These are phyloP conservation scores for Mimumesa dahlbomi DNA, from an alignment of 2,888 invertebrate genomes.

Conservation along the genomic window DNA sequence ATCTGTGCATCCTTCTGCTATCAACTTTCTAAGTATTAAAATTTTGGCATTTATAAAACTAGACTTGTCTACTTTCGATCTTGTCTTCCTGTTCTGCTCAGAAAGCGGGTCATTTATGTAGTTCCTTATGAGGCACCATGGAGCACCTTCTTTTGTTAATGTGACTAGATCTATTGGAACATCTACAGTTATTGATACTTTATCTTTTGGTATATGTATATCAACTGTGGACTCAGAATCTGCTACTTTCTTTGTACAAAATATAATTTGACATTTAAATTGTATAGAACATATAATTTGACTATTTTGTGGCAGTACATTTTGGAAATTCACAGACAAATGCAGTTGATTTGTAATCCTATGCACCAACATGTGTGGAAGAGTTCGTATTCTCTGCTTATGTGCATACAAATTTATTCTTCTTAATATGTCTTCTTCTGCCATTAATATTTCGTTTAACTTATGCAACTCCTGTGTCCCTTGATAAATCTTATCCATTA, in stretches of 20 bases:
- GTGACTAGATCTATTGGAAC: slow-evolving; percentile 70
- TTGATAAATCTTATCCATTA: slow-evolving; percentile 69
- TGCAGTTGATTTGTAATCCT: slow-evolving; percentile 57
- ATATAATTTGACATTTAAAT: slow-evolving; percentile 51
- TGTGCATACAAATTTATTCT: slow-evolving; percentile 72
- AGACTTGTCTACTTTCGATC: slow-evolving; percentile 42
- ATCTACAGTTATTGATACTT: slow-evolving; percentile 29
- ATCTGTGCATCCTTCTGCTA: slow-evolving; percentile 52
- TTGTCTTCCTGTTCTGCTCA: slow-evolving; percentile 41
- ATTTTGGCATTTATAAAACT: slow-evolving; percentile 71
- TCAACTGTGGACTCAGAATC: slow-evolving; percentile 63
- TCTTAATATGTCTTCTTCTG: slow-evolving; percentile 63
- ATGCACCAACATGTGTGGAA: slow-evolving; percentile 60
- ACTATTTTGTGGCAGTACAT: slow-evolving; percentile 64
- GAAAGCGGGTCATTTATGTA: slow-evolving; percentile 60
- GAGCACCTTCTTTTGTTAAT: slow-evolving; percentile 54
- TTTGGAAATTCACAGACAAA: slow-evolving; percentile 63
- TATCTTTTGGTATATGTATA: slow-evolving; percentile 55
- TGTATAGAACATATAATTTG: slow-evolving; percentile 62
- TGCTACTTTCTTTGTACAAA: slow-evolving; percentile 66
- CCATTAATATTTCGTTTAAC: slow-evolving; percentile 54
- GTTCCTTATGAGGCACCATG: slow-evolving; percentile 74
- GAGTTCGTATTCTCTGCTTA: slow-evolving; percentile 57
- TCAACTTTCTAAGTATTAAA: slow-evolving; percentile 57
- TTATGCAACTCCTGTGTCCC: slow-evolving; percentile 61